Base-by-base conservation (phyloP, 2,113 vertebrate genomes). In the Jaculus jaculus region DNA sequence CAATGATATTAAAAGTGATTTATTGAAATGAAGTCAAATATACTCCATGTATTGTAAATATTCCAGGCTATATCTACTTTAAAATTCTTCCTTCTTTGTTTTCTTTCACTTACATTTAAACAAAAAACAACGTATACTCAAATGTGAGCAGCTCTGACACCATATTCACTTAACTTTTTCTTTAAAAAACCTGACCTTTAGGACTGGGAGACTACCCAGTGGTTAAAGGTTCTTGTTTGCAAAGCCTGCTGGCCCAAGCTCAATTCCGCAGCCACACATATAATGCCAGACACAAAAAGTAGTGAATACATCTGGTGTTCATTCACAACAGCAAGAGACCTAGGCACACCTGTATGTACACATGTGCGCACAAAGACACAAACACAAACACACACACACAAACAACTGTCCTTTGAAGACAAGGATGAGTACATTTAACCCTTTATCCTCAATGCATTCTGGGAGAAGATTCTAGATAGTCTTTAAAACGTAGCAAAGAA, bases 1-100 rank as follows among this genome's bases (percentile, higher is more conserved):
- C 39, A 39, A n/a, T 47, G 42, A 93, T 75, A 91, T 84, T 54
- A 91, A 94, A 92, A 93, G 39, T 84, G 54, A 92, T 23, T 93
- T 60, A 91, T 68, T 58, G 86, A 63, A 18, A 69, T 26, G 26
- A n/a, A 66, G 16, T 37, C 71, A 89, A 92, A 93, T 7, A 5
- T 42, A 89, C 39, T 11, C 68, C 68, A 32, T 75, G 61, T 82
- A 63, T 7, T 66, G 58, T 71, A 77, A 58, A 80, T 11, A 37
- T 86, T 93, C 71, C 30, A 72, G 72, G 32, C n/a, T 75, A n/a
- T 13, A 69, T n/a, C 60, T 32, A 34, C 61, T 69, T 34, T 75
- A 51, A 89, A 85, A 81, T 72, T 72, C 92, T 88, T 37, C 39
- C 23, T 85, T 65, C 71, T 4, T 7, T 2, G 63, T 63, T 93